Conservation (phyloP, 2,113 vertebrate genomes). For the Taurulus bubalis region DNA sequence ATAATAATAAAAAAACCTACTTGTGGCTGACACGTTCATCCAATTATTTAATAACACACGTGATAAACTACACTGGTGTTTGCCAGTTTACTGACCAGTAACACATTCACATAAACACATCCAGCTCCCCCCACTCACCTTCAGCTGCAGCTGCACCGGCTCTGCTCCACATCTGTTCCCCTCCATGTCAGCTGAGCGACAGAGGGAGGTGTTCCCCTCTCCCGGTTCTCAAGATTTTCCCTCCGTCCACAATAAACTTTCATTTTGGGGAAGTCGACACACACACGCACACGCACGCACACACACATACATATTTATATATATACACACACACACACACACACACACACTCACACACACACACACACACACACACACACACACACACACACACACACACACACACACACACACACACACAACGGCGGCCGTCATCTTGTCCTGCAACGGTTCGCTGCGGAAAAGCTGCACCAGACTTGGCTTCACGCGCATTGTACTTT, state of each 20-base stretch:
- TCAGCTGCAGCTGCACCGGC: conserved; percentile 23
- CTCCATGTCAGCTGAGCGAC: conserved; percentile 82
- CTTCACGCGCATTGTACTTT: conserved; percentile 32
- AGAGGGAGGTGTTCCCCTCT: conserved; percentile 77
- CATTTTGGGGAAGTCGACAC: conserved; percentile 71
- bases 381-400: conserved; percentile 50
- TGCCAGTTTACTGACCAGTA: too few relatives aligned
- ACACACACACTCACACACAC: conserved; percentile 39
- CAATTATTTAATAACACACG: too few relatives aligned
- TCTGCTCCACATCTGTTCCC: conserved; percentile 47
- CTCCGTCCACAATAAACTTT: conserved; percentile 75
- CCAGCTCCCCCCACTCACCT: conserved; percentile 2
- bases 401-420: conserved; percentile 15
- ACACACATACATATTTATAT: not conserved
- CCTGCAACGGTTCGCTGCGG: conserved; percentile 35
- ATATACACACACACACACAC: not conserved
- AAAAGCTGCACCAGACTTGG: conserved; percentile 44
- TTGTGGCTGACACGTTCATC: not conserved
- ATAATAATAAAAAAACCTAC: not conserved
- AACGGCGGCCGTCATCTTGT: conserved; percentile 45
- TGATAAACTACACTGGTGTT: too few relatives aligned
- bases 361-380: conserved; percentile 33
- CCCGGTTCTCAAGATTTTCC: conserved; percentile 64
- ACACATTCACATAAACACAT: too few relatives aligned
- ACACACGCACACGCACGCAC: not conserved